Conservation (phyloP, 2,888 invertebrate species). For the Tetragonisca angustula region DNA sequence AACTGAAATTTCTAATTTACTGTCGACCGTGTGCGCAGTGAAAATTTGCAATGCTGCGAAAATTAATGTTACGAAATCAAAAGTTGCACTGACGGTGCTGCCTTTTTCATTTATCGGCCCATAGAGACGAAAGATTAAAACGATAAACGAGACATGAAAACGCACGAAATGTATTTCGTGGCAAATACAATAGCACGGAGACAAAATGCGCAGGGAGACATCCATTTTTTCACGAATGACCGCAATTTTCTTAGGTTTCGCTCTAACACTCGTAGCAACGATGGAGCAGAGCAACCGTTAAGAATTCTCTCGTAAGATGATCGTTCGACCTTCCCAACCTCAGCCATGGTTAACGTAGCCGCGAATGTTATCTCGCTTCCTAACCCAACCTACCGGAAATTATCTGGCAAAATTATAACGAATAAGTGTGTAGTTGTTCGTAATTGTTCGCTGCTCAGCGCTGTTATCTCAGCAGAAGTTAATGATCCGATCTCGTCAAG, state of each 20-base stretch:
- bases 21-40: no score
- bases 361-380: slow-evolving; percentile 30
- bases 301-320: slow-evolving; percentile 37
- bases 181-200: slow-evolving; percentile 3
- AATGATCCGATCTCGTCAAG: no score
- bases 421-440: neutral
- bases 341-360: slow-evolving; percentile 33
- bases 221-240: slow-evolving; percentile 13
- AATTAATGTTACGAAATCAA: no score
- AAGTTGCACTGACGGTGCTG: neutral
- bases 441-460: no score
- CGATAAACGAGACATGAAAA: neutral
- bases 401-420: slow-evolving; percentile 2
- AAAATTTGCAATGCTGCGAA: no score
- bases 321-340: slow-evolving; percentile 17
- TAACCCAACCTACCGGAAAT: slow-evolving; percentile 21
- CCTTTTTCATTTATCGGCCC: neutral
- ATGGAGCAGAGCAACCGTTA: slow-evolving; percentile 43
- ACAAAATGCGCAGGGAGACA: slow-evolving; percentile 9
- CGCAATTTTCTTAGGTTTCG: slow-evolving; percentile 47
- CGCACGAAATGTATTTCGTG: slow-evolving; percentile 25
- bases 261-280: slow-evolving; percentile 46
- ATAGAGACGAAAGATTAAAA: neutral
- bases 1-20: no score
- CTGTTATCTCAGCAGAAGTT: no score